A percentile compares a stretch with the other conserved stretches of the same genome.
Conservation (phyloP, 2,797 vertebrate genomes). For the Neostethus bicornis region DNA sequence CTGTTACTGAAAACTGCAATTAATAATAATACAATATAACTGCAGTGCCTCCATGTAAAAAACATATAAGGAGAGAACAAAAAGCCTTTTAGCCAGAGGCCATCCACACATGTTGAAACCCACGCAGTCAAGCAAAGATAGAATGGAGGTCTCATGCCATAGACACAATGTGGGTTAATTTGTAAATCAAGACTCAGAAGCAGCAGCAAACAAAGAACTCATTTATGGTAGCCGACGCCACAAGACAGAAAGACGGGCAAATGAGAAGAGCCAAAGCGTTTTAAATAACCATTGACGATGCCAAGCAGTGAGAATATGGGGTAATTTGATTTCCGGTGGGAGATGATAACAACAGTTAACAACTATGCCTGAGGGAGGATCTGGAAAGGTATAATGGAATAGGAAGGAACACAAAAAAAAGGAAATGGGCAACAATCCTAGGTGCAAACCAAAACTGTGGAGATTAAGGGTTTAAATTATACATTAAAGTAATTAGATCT, state of each 20-base stretch:
- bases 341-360: slow-evolving; percentile 72
- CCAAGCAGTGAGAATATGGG: slow-evolving; percentile 66
- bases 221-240: slow-evolving; percentile 76
- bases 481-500: slow-evolving; percentile 65
- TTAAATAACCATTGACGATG: slow-evolving; percentile 74
- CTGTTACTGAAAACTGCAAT: too few relatives aligned
- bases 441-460: slow-evolving; percentile 46
- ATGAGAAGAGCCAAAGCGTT: slow-evolving; percentile 71
- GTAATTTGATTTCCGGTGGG: slow-evolving; percentile 80
- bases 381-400: slow-evolving; percentile 53
- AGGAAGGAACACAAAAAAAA: slow-evolving; percentile 22
- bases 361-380: slow-evolving; percentile 52
- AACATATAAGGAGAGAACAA: slow-evolving; percentile 53
- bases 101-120: slow-evolving; percentile 33
- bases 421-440: slow-evolving; percentile 11
- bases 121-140: slow-evolving; percentile 45
- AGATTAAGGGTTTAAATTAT: slow-evolving; percentile 50
- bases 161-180: slow-evolving; percentile 74
- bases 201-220: slow-evolving; percentile 77
- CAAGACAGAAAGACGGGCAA: slow-evolving; percentile 71
- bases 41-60: slow-evolving; percentile 34
- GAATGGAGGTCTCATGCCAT: slow-evolving; percentile 52
- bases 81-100: slow-evolving; percentile 43
- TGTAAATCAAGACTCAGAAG: slow-evolving; percentile 80
- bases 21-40: slow-evolving; percentile 46